Base-by-base conservation (phyloP, 1,140 invertebrate genomes). In the Magallana gigas region DNA sequence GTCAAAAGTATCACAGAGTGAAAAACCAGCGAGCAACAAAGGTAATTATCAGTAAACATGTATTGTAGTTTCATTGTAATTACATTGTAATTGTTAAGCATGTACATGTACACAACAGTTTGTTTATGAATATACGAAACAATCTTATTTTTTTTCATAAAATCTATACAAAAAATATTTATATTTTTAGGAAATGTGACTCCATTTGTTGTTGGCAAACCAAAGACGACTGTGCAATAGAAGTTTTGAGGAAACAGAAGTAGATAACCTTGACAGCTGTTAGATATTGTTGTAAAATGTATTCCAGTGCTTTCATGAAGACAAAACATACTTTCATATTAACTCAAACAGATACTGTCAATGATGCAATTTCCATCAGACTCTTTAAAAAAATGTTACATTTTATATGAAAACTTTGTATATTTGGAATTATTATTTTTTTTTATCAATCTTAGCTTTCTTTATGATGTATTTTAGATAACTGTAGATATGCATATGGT, bases 131-230 rank as follows among this genome's bases (percentile, higher is more conserved):
- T 48, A 48, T 48, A 48, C 1, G 5, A 48, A 48, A 48, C 57
- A 56, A 56, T 29, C 36, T 48, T 2, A 0, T 2, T 64, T 64
- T 16, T 16, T 16, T 64, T 64, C 18, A 16, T 64, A 1, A 64
- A 64, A 18, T 64, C 18, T 18, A 7, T 4, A 59, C 3, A 1
- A 8, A 57, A 18, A 58, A n/a, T 80, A 5, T 84, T 85, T 84
- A 83, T 56, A 59, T 23, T 91, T 91, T 8, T 76, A 91, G 90
- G 71, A 76, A 88, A 88, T 76, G 81, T 85, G 12, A 76, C 88
- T 18, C 88, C 89, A 85, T 90, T 90, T 85, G 84, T 91, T 58
- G 89, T 91, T 80, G 90, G 90, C 60, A 90, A 87, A 89, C 90
- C 90, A 14, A 90, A 82, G 60, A 85, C 87, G 62, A 48, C 87